Evolutionary conservation across 2,797 vertebrate genomes (phyloP), one percentile per base, ranked within the genome.

Genomic region (Spheniscus humboldti): DNA sequence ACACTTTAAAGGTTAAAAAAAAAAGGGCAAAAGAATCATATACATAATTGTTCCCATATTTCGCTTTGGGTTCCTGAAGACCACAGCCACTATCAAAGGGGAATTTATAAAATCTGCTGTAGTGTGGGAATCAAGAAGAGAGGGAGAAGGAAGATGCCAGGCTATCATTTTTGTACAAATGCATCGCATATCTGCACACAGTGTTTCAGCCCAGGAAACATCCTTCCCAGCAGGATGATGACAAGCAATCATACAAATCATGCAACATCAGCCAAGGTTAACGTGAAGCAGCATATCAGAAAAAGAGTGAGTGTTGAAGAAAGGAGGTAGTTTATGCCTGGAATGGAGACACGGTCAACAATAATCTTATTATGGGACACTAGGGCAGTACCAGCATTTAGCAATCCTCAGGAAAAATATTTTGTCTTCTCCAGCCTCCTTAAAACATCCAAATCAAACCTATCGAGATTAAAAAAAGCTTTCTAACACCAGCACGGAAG

Each of bases 21-120:
- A 28, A 10, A 20, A 24, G 5, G 6, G 1, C 8, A 11, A 50
- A 57, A 28, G 64, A 7, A 5, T 5, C 0, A 5, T 14, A 28
- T 11, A 17, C 27, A 7, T 41, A n/a, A 6, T 74, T 22, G 52
- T 72, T 39, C 17, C 10, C 5, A 11, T 20, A 28, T 66, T 79
- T 82, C 27, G 10, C 19, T 56, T 76, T 73, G 43, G 6, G 15
- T n/a, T 82, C 48, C 37, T 68, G 43, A 67, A 20, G 20, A 60
- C 27, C 64, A 57, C 9, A 72, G 12, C 10, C 10, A 9, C 16
- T 57, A 10, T 66, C 25, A 56, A 60, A 73, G 2, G 7, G 6
- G 19, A 79, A 28, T 31, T 66, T 10, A 66, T 35, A 53, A 92
- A 83, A 78, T 33, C 56, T 78, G 15, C 55, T 75, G 23, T 37